phyloP scores from a whole-genome alignment of 2,888 invertebrate species.

The Dione juno region DNA sequence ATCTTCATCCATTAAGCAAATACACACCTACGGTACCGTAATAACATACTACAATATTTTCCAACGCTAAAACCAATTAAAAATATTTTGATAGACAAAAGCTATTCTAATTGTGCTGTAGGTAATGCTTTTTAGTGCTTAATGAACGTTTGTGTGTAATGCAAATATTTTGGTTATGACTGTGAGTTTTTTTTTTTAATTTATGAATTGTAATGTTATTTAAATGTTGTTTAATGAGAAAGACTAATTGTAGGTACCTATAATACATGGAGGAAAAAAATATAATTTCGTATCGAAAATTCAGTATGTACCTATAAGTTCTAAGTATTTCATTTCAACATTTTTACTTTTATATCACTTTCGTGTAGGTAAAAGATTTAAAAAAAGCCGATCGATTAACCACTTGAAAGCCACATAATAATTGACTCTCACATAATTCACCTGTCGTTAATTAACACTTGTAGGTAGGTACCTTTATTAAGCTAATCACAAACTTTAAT shows the following conservation, averaged over 20 bases:
- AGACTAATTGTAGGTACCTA: no score
- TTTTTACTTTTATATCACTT: no score
- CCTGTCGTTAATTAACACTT: background rate
- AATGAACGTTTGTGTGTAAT: constrained; percentile 66
- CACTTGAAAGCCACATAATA: background rate
- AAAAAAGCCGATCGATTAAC: background rate
- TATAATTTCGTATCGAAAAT: no score
- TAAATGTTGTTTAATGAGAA: no score
- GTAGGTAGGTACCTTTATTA: background rate
- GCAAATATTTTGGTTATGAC: constrained; percentile 63
- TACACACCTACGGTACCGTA: constrained; percentile 78
- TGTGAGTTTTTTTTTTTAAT: constrained; percentile 48
- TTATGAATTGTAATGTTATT: constrained; percentile 56
- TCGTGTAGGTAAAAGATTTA: background rate
- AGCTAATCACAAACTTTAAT: constrained; percentile 13
- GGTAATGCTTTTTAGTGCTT: constrained; percentile 54
- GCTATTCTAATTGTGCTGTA: constrained; percentile 70
- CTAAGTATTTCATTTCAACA: no score
- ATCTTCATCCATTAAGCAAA: constrained; percentile 82
- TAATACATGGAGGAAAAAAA: no score
- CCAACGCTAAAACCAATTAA: constrained; percentile 77
- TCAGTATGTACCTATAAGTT: no score
- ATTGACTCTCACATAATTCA: background rate
- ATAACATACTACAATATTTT: constrained; percentile 78
- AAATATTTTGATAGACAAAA: constrained; percentile 82